These are phyloP conservation scores for Exaiptasia diaphana DNA, from an alignment of 64 coral and sea anemone genomes.

Conservation along the genomic window DNA sequence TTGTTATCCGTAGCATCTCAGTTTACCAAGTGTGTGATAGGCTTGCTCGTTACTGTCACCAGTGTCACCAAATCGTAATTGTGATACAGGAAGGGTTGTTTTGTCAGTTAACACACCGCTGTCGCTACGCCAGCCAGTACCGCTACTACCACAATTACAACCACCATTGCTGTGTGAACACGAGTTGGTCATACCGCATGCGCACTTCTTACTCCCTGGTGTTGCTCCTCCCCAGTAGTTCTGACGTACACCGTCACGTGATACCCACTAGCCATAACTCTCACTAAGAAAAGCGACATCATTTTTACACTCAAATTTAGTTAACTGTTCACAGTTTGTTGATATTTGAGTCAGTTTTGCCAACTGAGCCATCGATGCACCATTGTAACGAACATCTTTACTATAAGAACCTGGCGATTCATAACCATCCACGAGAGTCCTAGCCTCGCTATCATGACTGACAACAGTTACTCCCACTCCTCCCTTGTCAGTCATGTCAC, in stretches of 20 bases:
- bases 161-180: neutral
- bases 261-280: constrained; percentile 17
- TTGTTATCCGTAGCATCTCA: constrained; percentile 13
- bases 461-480: constrained; percentile 50
- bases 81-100: constrained; percentile 5
- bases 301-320: constrained; percentile 17
- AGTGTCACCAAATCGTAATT: constrained; percentile 29
- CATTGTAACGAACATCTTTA: neutral
- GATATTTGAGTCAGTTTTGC: neutral
- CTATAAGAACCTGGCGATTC: neutral
- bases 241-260: constrained; percentile 17
- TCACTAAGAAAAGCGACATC: neutral
- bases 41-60: neutral
- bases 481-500: constrained; percentile 67
- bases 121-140: neutral
- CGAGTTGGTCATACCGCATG: constrained; percentile 15
- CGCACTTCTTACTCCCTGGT: constrained; percentile 8
- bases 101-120: constrained; percentile 43
- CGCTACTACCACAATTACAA: constrained; percentile 32
- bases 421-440: constrained; percentile 23
- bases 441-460: constrained; percentile 55
- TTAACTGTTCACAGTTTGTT: constrained; percentile 34
- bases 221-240: constrained; percentile 46
- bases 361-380: neutral
- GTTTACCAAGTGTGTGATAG: constrained; percentile 21